Evolutionary conservation across 53 echinoderm and acorn worm species (phyloP).

Genomic region (Holothuria leucospilota): DNA sequence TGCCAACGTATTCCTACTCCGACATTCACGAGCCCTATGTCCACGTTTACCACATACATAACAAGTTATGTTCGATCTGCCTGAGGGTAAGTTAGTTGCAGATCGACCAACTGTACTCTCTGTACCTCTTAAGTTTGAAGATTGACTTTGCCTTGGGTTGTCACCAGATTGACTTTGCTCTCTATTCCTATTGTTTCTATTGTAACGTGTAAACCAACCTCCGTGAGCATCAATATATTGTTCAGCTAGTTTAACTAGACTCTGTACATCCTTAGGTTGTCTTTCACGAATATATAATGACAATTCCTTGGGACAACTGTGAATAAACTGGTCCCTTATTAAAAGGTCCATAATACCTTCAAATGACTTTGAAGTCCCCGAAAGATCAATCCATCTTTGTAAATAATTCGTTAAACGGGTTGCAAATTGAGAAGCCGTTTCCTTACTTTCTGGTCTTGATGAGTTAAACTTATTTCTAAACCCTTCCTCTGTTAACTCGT

Average conservation of each 20-base stretch:
- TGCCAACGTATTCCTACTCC: not conserved
- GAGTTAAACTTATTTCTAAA: slow-evolving; percentile 63
- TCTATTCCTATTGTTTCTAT: not conserved
- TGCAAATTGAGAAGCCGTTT: slow-evolving; percentile 53
- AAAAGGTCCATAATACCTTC: slow-evolving; percentile 58
- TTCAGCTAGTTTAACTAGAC: slow-evolving; percentile 52
- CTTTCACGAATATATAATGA: slow-evolving; percentile 54
- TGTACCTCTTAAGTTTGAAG: not conserved
- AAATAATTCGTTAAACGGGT: slow-evolving; percentile 52
- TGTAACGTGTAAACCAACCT: slow-evolving; percentile 16
- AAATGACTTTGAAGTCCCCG: slow-evolving; percentile 10
- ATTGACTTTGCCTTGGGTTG: not conserved
- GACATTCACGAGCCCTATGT: not conserved
- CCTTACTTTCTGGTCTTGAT: slow-evolving; percentile 48
- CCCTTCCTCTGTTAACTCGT: no score
- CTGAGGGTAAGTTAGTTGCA: not conserved
- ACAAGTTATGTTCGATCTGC: not conserved
- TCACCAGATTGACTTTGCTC: not conserved
- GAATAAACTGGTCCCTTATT: slow-evolving; percentile 59
- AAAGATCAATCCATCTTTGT: slow-evolving; percentile 61
- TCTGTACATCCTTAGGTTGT: slow-evolving; percentile 42
- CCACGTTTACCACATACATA: not conserved
- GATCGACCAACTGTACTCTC: not conserved
- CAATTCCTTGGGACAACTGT: slow-evolving; percentile 53
- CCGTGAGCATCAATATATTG: no score